A percentile compares a stretch with the other conserved stretches of the same genome.
phyloP scores from a whole-genome alignment of 2,888 invertebrate genomes.

The Rutpela maculata region DNA sequence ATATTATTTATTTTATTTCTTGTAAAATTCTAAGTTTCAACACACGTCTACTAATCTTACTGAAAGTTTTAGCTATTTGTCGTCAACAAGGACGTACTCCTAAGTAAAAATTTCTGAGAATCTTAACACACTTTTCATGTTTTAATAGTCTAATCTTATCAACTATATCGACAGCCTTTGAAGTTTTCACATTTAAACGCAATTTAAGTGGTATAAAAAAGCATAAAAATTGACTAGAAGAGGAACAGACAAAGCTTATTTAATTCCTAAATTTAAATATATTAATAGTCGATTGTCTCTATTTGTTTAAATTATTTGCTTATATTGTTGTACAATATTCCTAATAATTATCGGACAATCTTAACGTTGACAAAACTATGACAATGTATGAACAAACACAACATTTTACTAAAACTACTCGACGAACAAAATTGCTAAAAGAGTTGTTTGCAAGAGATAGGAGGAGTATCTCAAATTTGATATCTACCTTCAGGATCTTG shows the following conservation, averaged over 20 bases:
- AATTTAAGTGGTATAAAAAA: conserved; percentile 57
- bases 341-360: neutral
- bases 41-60: conserved; percentile 13
- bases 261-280: conserved; percentile 46
- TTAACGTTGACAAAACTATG: conserved; percentile 9
- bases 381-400: neutral
- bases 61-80: conserved; percentile 8
- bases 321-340: conserved; percentile 20
- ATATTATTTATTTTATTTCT: conserved; percentile 3
- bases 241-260: conserved; percentile 67
- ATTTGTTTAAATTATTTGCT: conserved; percentile 47
- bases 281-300: conserved; percentile 65
- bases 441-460: neutral
- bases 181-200: conserved; percentile 59
- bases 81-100: conserved; percentile 11
- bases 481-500: no score
- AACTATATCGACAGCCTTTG: conserved; percentile 66
- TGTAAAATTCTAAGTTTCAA: neutral
- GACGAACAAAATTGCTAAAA: neutral
- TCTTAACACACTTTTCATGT: conserved; percentile 35
- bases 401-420: neutral
- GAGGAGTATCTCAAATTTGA: no score
- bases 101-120: conserved; percentile 18
- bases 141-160: conserved; percentile 9
- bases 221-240: conserved; percentile 68